Evolutionary conservation across 2,797 vertebrate species (phyloP), one percentile per base, ranked within the genome.

Genomic region (Oceanodroma leucorhoa): DNA sequence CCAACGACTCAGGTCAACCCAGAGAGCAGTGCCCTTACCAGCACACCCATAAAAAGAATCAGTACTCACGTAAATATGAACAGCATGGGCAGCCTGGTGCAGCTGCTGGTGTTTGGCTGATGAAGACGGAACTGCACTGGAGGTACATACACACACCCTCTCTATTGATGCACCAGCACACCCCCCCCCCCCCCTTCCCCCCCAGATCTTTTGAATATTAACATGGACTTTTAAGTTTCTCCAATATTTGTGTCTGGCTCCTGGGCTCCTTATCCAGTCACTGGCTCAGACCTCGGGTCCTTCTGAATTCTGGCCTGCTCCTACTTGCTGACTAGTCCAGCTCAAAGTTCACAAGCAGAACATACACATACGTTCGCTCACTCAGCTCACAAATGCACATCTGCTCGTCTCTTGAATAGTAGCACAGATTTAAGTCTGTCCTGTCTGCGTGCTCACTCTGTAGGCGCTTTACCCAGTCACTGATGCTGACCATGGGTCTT

Each of bases 321-420:
- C 51, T 36, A 20, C 24, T 70, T 60, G 10, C 34, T 34, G 32
- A 20, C 19, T 79, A 53, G 22, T 53, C 27, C 21, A 69, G 27
- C 67, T 69, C 6, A 57, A 64, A 43, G 36, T 57, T 79, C 21
- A 5, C 48, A 24, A 11, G 30, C 12, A 46, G 48, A 62, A n/a
- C 23, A 15, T 27, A 8, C 10, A 27, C 22, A 32, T 24, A 10
- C 0, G 1, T 45, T 83, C 7, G 1, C 23, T 55, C 14, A 22
- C 32, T 26, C 53, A 26, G 46, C 22, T 88, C 10, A 26, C 11
- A 29, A 27, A 18, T 40, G 17, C 6, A 3, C 20, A 10, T 30
- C 80, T 48, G 14, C 41, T 38, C n/a, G 8, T 73, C 14, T 64
- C 27, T 53, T 53, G 55, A 38, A 38, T 27, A 24, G 4, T 20